Evolutionary conservation across 2,888 invertebrate species (phyloP).

Genomic region (Branchipolynoe longqiensis): DNA sequence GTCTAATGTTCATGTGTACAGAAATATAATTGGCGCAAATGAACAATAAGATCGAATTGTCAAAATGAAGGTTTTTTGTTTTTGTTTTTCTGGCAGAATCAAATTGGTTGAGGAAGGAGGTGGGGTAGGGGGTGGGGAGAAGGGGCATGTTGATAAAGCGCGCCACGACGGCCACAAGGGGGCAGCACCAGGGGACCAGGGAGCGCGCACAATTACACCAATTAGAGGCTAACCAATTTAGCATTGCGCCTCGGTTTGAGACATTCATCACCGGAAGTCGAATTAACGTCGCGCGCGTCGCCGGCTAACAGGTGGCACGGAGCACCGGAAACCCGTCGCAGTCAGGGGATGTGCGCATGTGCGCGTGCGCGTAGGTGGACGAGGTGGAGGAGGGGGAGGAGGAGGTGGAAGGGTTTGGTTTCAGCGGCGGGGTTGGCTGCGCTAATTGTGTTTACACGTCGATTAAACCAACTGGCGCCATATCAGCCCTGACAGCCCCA

Average conservation of each 20-base stretch:
- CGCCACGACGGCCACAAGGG: no score
- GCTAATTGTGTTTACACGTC: slow-evolving; percentile 54
- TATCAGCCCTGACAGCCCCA: slow-evolving; percentile 26
- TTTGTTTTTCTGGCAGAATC: no score
- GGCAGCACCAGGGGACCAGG: background rate
- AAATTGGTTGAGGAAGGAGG: no score
- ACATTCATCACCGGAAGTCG: background rate
- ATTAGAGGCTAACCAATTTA: slow-evolving; percentile 9
- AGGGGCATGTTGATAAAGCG: no score
- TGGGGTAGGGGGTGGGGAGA: no score
- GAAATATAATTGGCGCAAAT: no score
- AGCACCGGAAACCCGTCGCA: slow-evolving; percentile 3
- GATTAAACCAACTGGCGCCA: slow-evolving; percentile 47
- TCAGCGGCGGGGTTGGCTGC: background rate
- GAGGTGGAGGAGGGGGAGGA: no score
- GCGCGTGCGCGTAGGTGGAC: no score
- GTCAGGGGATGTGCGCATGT: slow-evolving; percentile 1
- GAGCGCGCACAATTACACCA: background rate
- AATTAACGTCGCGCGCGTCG: background rate
- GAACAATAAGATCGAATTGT: no score
- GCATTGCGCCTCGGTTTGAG: background rate
- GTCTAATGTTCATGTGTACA: no score
- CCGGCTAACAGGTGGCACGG: slow-evolving; percentile 49
- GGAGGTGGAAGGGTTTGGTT: slow-evolving; percentile 21
- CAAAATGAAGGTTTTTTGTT: no score